A percentile compares a stretch with the other conserved stretches of the same genome.
Evolutionary conservation across 2,797 vertebrate species (phyloP).

Genomic region (Lithobates pipiens): DNA sequence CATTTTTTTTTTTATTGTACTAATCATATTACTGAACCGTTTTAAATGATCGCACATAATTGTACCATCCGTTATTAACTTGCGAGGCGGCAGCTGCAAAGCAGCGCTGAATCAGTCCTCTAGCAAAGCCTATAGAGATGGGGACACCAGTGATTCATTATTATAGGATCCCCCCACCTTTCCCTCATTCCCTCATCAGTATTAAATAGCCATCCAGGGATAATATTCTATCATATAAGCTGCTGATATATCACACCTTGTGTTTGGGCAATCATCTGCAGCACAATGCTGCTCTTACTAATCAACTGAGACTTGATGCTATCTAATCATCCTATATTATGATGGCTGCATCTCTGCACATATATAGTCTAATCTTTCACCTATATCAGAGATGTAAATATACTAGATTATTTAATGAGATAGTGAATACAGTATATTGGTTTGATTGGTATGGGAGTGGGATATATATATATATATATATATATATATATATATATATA

Average conservation of each 20-base stretch:
- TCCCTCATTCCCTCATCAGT: conserved; percentile 31
- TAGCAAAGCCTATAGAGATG: too few species aligned
- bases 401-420: too few species aligned
- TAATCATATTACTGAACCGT: not conserved
- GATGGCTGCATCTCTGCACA: too few species aligned
- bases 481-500: too few species aligned
- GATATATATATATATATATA: too few species aligned
- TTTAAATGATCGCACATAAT: not conserved
- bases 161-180: not conserved
- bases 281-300: conserved; percentile 21
- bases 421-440: too few species aligned
- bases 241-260: not conserved
- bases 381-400: too few species aligned
- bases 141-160: not conserved
- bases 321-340: not conserved
- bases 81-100: not conserved
- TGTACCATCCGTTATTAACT: not conserved
- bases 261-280: conserved; percentile 32
- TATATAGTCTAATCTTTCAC: too few species aligned
- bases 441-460: too few species aligned
- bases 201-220: conserved; percentile 12
- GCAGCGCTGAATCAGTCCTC: not conserved
- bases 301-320: conserved; percentile 38
- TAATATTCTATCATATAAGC: conserved; percentile 20
- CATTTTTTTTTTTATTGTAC: not conserved